Percentiles rank a stretch among this genome's conserved stretches.
phyloP scores from a whole-genome alignment of 2,113 vertebrate genomes.

The Atherinomorus stipes region DNA sequence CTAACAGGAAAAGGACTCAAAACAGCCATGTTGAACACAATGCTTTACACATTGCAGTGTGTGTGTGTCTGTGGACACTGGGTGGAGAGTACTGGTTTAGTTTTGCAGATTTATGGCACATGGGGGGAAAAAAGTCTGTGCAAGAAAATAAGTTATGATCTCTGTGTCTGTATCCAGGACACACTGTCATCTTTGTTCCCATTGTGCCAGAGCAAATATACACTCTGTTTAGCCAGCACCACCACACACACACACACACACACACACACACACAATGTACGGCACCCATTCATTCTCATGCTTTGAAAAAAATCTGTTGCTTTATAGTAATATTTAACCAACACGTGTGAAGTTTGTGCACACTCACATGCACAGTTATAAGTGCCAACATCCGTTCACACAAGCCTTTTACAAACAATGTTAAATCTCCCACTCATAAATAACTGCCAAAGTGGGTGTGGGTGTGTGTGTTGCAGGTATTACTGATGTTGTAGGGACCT shows the following conservation, averaged over 20 bases:
- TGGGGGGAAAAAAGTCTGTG: conserved; percentile 44
- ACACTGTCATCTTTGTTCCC: conserved; percentile 67
- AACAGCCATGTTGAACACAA: conserved; percentile 33
- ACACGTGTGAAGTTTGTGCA: conserved; percentile 17
- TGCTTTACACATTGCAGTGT: conserved; percentile 24
- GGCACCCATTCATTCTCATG: conserved; percentile 28
- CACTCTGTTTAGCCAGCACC: conserved; percentile 37
- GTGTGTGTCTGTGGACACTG: conserved; percentile 13
- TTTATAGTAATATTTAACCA: conserved; percentile 32
- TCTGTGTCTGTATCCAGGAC: conserved; percentile 24
- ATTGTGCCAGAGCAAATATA: conserved; percentile 55
- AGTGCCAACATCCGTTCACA: conserved; percentile 61
- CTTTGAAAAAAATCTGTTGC: conserved; percentile 36
- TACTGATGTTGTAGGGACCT: neutral
- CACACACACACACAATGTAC: conserved; percentile 1
- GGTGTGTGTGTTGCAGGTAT: neutral
- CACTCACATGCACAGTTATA: conserved; percentile 29
- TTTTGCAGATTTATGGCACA: conserved; percentile 58
- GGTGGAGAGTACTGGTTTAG: conserved; percentile 25
- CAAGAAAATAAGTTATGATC: conserved; percentile 42
- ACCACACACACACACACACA: conserved; percentile 13
- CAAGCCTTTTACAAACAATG: conserved; percentile 66
- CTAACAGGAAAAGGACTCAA: conserved; percentile 32
- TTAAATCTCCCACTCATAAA: conserved; percentile 66
- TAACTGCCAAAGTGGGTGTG: conserved; percentile 35